Base-by-base conservation (phyloP, 2,888 invertebrate genomes). In the Steromphala cineraria region DNA sequence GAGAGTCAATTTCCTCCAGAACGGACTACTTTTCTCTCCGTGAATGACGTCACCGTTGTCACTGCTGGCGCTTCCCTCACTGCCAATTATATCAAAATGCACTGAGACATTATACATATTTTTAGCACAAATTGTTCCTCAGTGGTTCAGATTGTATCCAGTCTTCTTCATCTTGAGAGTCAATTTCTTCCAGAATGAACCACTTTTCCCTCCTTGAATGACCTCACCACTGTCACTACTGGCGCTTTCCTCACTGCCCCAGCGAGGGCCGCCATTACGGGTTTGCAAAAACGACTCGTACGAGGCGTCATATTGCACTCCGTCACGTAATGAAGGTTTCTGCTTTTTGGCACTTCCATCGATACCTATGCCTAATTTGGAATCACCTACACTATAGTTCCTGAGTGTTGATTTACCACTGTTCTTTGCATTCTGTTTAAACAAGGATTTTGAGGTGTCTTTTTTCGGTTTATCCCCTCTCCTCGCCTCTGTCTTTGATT, bases 311-410 rank as follows among this genome's bases (percentile, higher is more conserved):
- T 79, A 81, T 5, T 21, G 53, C 19, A 81, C 78, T 10, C 71
- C 56, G 15, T 83, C 81, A 13, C 80, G 75, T 4, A 75, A n/a
- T 5, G 67, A 28, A 3, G 36, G 15, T 40, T 31, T 62, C 17
- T 15, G 31, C 46, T 21, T 78, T 4, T 52, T 80, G 40, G 5
- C 75, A 15, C 15, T 36, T 19, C 19, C 77, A 56, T 53, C 78
- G 5, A 78, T 7, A 67, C 4, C 80, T 15, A 74, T 67, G 62
- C 86, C 84, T 24, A 81, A 79, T 78, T 86, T 86, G 28, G 86
- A 82, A 62, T 86, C 86, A n/a, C 83, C 83, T 67, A 81, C 84
- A 31, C 84, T 86, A 53, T 84, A 86, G 21, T 80, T 75, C 52
- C 86, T 76, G 17, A 86, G 76, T 17, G 83, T 83, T 4, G 53